Conservation (phyloP, 2,888 invertebrate genomes). For the Peribatodes rhomboidaria region DNA sequence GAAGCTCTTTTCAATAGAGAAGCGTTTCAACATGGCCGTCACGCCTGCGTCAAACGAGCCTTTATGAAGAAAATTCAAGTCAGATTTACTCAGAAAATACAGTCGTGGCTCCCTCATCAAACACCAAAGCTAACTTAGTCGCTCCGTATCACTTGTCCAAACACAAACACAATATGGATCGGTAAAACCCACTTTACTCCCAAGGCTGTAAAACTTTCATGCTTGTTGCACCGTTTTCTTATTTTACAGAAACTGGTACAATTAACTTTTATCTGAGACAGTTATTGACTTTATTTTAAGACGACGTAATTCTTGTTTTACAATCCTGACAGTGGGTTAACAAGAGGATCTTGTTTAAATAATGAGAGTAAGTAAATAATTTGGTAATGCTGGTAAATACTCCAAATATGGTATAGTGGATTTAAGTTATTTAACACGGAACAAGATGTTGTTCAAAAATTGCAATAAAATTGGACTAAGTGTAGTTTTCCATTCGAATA, state of each 20-base stretch:
- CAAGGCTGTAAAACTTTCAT: constrained; percentile 59
- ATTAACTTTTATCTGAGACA: constrained; percentile 10
- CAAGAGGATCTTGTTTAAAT: constrained; percentile 7
- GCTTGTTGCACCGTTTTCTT: constrained; percentile 44
- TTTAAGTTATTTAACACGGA: not conserved
- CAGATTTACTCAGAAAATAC: not conserved
- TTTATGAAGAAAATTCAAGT: constrained; percentile 38
- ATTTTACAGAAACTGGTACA: constrained; percentile 33
- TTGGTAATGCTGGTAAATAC: too few relatives aligned
- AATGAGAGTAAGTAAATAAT: not conserved
- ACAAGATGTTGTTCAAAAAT: not conserved
- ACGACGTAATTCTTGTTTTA: constrained; percentile 13
- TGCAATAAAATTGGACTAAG: too few relatives aligned
- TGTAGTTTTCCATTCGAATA: too few relatives aligned
- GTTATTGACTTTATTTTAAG: constrained; percentile 16
- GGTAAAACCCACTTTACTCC: constrained; percentile 52
- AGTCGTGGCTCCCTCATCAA: not conserved
- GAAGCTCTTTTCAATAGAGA: constrained; percentile 16
- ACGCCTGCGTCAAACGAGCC: constrained; percentile 33
- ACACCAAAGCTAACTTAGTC: not conserved
- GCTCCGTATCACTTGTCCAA: constrained; percentile 34
- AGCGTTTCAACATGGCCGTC: constrained; percentile 28
- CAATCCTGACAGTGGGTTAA: constrained; percentile 1
- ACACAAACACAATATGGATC: constrained; percentile 22
- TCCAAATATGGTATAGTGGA: not conserved